Conservation (phyloP, 2,888 invertebrate species). For the Stomorhina lunata region DNA sequence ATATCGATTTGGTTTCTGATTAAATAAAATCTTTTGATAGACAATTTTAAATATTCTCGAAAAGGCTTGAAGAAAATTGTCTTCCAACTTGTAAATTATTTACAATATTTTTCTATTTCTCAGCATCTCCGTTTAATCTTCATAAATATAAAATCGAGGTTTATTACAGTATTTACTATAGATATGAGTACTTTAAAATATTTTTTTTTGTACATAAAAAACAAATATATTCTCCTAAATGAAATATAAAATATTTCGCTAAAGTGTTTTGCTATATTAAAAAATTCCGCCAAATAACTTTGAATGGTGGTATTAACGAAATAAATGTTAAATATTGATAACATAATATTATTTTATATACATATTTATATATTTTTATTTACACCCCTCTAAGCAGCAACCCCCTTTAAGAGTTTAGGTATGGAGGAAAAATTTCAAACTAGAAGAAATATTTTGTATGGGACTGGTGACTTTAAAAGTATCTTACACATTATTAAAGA, state of each 20-base stretch:
- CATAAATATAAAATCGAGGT: background rate
- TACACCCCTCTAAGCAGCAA: background rate
- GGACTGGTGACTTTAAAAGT: too few relatives aligned
- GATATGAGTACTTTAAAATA: background rate
- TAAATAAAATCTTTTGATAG: too few relatives aligned
- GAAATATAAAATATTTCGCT: conserved; percentile 13
- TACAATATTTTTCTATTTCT: conserved; percentile 2
- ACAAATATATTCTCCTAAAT: background rate
- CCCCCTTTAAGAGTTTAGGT: too few relatives aligned
- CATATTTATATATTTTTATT: background rate
- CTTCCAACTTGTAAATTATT: background rate
- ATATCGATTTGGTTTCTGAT: too few relatives aligned
- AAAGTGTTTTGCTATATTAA: conserved; percentile 28
- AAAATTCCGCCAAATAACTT: conserved; percentile 40
- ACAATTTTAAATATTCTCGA: too few relatives aligned
- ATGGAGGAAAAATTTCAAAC: too few relatives aligned
- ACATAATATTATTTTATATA: conserved; percentile 17
- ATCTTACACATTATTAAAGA: too few relatives aligned
- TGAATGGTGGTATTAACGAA: conserved; percentile 15
- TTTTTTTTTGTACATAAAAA: background rate
- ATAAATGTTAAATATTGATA: conserved; percentile 44
- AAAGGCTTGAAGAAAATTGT: too few relatives aligned
- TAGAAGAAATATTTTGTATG: too few relatives aligned
- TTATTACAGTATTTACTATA: background rate
- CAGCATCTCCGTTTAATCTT: background rate